These are phyloP conservation scores for Eubasilissa splendida DNA, from an alignment of 2,888 invertebrate species.

Conservation along the genomic window DNA sequence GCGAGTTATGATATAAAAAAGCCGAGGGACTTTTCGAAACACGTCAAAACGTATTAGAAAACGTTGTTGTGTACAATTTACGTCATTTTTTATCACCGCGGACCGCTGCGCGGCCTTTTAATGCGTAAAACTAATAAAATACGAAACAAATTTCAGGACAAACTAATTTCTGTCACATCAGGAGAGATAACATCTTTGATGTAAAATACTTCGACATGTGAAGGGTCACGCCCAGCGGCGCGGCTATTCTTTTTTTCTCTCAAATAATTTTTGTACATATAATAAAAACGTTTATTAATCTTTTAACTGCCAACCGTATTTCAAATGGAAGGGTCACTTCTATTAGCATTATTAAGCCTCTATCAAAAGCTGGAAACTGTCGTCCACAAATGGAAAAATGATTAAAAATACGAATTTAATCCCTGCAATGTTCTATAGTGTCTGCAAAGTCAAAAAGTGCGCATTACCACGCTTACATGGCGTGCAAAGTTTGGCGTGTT, in stretches of 20 bases:
- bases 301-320: no score
- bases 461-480: no score
- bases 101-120: conserved; percentile 6
- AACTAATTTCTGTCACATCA: conserved; percentile 38
- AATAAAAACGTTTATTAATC: no score
- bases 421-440: no score
- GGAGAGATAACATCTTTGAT: conserved; percentile 27
- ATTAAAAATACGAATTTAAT: no score
- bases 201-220: conserved; percentile 25
- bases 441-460: no score
- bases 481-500: no score
- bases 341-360: no score
- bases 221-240: conserved; percentile 23
- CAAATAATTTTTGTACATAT: no score
- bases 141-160: conserved; percentile 32
- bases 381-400: no score
- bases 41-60: conserved; percentile 28
- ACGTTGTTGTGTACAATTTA: conserved; percentile 22
- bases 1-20: conserved; percentile 10
- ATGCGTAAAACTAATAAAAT: conserved; percentile 23
- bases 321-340: no score
- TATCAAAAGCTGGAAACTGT: no score
- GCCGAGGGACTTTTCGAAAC: conserved; percentile 5
- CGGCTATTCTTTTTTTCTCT: background rate
- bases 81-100: background rate